Percentiles rank a stretch among this genome's conserved stretches.
These are phyloP conservation scores for Heliocidaris tuberculata DNA, from an alignment of 35 echinoderm and acorn worm genomes.

Conservation along the genomic window DNA sequence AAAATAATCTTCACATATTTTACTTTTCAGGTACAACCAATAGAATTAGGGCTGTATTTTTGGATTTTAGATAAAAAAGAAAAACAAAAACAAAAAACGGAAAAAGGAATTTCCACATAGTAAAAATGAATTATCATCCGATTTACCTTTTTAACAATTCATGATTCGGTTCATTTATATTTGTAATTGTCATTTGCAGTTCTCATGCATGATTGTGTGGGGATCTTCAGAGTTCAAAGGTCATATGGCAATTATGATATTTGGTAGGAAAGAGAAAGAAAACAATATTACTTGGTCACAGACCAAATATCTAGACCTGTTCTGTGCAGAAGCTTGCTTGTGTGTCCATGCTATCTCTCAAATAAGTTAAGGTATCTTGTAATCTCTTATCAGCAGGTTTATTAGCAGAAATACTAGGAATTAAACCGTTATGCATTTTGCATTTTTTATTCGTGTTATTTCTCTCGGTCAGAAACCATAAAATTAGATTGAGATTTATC, in stretches of 20 bases:
- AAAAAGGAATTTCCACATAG: background rate
- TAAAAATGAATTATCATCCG: too few species aligned
- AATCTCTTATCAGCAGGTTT: too few species aligned
- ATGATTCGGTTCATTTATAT: background rate
- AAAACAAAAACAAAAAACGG: background rate
- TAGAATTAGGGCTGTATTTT: background rate
- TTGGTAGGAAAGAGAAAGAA: background rate
- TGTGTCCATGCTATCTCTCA: constrained; percentile 28
- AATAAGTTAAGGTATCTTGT: too few species aligned
- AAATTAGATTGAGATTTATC: too few species aligned
- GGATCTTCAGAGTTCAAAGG: background rate
- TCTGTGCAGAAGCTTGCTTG: constrained; percentile 41
- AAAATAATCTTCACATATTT: background rate
- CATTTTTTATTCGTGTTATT: too few species aligned
- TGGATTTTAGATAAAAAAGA: background rate
- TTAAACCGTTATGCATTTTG: too few species aligned
- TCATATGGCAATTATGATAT: background rate
- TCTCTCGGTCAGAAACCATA: too few species aligned
- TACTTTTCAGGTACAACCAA: background rate
- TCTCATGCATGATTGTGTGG: constrained; percentile 20
- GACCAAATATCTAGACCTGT: background rate
- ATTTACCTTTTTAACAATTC: background rate
- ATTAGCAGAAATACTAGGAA: too few species aligned
- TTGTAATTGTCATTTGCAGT: background rate
- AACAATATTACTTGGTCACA: background rate